Percentiles rank a stretch among this genome's conserved stretches.
These are phyloP conservation scores for Rhyacichthys aspro DNA, from an alignment of 2,797 vertebrate species.

Conservation along the genomic window DNA sequence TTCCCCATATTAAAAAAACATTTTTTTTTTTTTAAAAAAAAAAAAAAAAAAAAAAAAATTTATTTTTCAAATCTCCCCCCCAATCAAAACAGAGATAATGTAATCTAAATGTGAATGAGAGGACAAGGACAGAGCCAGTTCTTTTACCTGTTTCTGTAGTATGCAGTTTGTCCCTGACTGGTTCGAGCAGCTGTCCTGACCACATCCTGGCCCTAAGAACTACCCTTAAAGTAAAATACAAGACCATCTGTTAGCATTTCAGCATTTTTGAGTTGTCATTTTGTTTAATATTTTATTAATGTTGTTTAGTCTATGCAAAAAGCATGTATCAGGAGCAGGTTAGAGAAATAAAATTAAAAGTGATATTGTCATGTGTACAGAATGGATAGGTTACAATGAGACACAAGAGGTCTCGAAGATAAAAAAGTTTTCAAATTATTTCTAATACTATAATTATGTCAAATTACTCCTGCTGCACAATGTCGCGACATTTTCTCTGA, in stretches of 20 bases:
- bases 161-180: conserved; percentile 53
- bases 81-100: no score
- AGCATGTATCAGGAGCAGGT: no score
- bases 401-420: conserved; percentile 7
- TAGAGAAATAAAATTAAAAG: no score
- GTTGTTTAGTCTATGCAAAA: no score
- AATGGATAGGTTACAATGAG: conserved; percentile 32
- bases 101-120: no score
- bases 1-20: no score
- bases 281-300: no score
- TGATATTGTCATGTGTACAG: background rate
- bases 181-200: conserved; percentile 52
- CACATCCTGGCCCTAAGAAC: conserved; percentile 59
- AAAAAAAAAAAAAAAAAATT: no score
- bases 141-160: conserved; percentile 34
- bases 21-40: no score
- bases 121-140: conserved; percentile 18
- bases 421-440: conserved; percentile 14
- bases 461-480: conserved; percentile 17
- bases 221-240: conserved; percentile 44
- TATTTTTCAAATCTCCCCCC: no score
- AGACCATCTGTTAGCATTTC: conserved; percentile 1
- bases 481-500: conserved; percentile 35
- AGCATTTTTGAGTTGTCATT: no score
- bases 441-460: conserved; percentile 17